Evolutionary conservation across 2,797 vertebrate species (phyloP).

Genomic region (Monodelphis domestica): DNA sequence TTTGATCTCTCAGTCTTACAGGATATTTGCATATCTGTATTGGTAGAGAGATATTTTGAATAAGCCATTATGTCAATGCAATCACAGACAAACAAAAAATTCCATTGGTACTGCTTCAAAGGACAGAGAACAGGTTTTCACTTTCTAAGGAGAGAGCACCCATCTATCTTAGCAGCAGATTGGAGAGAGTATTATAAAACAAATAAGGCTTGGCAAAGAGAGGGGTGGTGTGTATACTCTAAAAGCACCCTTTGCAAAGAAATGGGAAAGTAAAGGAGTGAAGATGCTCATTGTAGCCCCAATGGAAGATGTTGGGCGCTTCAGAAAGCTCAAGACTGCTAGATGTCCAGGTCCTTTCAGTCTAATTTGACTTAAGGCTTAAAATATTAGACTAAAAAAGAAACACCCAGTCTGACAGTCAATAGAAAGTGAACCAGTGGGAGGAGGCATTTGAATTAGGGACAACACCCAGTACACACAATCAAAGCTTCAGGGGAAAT

Average conservation of each 20-base stretch:
- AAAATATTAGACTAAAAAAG: not conserved
- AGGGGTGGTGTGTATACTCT: not conserved
- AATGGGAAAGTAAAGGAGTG: not conserved
- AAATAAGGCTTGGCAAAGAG: not conserved
- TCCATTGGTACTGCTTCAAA: not conserved
- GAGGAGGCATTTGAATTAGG: too few relatives aligned
- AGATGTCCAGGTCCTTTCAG: not conserved
- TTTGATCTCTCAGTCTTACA: not conserved
- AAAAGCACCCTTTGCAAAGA: not conserved
- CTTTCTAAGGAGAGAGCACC: not conserved
- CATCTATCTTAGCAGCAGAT: not conserved
- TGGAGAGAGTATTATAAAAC: not conserved
- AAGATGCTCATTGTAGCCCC: not conserved
- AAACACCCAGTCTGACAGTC: not conserved
- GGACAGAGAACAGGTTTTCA: not conserved
- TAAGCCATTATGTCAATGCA: not conserved
- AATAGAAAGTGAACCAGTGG: not conserved
- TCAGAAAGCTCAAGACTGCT: not conserved
- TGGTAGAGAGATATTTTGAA: not conserved
- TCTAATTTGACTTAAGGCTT: not conserved
- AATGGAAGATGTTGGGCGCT: not conserved
- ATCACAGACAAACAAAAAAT: not conserved
- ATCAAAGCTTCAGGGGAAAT: not conserved
- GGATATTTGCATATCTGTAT: not conserved
- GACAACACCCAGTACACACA: not conserved